A percentile compares a stretch with the other conserved stretches of the same genome.
These are phyloP conservation scores for Mobula hypostoma DNA, from an alignment of 2,113 vertebrate species.

Conservation along the genomic window DNA sequence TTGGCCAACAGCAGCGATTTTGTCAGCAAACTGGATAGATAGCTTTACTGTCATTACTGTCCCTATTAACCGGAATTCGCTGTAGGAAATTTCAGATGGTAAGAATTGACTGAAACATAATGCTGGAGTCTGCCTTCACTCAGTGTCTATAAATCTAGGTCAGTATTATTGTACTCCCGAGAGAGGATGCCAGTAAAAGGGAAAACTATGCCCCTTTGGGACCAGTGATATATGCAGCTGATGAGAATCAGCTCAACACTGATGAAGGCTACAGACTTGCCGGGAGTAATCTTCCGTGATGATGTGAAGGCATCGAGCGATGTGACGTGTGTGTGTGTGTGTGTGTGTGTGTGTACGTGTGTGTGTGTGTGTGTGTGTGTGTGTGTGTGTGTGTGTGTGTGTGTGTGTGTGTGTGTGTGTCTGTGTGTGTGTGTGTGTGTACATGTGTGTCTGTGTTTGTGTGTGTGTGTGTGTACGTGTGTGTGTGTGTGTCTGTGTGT, in stretches of 20 bases:
- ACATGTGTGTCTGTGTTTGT: too few species aligned
- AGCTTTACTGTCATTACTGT: too few species aligned
- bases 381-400: too few species aligned
- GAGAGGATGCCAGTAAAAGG: conserved; percentile 45
- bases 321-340: background rate
- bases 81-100: background rate
- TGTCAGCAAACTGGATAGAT: too few species aligned
- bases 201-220: conserved; percentile 42
- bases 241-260: conserved; percentile 25
- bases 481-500: too few species aligned
- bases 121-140: background rate
- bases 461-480: too few species aligned
- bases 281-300: background rate
- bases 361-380: too few species aligned
- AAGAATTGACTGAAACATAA: background rate
- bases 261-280: background rate
- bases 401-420: too few species aligned
- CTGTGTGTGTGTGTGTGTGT: too few species aligned
- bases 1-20: too few species aligned
- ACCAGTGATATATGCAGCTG: conserved; percentile 40
- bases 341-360: too few species aligned
- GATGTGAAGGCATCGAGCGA: background rate
- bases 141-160: conserved; percentile 40
- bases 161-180: conserved; percentile 40
- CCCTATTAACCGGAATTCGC: too few species aligned